phyloP scores from a whole-genome alignment of 2,888 invertebrate genomes.

The Branchipolynoe longqiensis region DNA sequence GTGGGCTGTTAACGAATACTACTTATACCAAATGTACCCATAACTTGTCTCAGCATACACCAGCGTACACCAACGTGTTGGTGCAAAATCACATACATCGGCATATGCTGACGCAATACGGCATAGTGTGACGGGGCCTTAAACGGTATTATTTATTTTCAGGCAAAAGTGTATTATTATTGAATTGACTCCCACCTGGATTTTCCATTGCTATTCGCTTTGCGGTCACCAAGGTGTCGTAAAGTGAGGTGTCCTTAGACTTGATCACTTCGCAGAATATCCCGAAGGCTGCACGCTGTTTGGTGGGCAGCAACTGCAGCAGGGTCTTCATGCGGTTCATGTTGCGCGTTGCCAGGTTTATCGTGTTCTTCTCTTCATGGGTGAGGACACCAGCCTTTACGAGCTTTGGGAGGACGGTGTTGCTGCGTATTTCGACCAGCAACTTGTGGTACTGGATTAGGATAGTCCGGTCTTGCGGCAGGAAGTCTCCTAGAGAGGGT shows the following conservation, averaged over 20 bases:
- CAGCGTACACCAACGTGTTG: no score
- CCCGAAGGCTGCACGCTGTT: constrained; percentile 64
- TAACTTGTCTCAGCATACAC: no score
- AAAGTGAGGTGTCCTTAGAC: constrained; percentile 74
- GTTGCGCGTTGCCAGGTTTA: constrained; percentile 41
- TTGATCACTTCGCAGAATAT: constrained; percentile 75
- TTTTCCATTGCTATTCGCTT: constrained; percentile 68
- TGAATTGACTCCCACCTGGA: constrained; percentile 65
- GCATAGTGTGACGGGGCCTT: no score
- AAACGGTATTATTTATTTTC: not conserved
- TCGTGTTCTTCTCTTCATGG: constrained; percentile 75
- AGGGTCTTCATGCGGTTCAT: constrained; percentile 73
- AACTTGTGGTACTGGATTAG: constrained; percentile 73
- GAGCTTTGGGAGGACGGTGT: constrained; percentile 77
- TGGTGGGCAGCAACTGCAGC: constrained; percentile 73
- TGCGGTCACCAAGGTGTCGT: constrained; percentile 73
- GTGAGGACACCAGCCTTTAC: constrained; percentile 76
- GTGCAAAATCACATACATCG: no score
- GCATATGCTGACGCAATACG: no score
- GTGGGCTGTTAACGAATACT: no score
- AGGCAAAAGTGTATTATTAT: not conserved
- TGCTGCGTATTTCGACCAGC: constrained; percentile 75
- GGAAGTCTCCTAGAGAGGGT: no score
- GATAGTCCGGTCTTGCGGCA: constrained; percentile 73
- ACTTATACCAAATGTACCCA: no score